Base-by-base conservation (phyloP, 2,888 invertebrate genomes). In the Euclidia mi region DNA sequence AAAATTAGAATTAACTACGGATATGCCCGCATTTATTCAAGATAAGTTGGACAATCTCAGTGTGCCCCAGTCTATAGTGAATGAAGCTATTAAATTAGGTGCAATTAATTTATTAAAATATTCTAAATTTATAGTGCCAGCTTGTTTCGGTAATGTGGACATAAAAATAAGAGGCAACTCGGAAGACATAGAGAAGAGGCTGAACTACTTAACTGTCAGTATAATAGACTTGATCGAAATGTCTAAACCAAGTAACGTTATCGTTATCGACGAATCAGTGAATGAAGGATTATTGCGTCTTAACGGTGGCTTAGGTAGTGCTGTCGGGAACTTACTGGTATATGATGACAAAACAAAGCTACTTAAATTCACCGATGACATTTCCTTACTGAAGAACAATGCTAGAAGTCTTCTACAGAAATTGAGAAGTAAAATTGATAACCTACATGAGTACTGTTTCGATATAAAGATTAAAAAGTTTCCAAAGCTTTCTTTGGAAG, bases 141-240 rank as follows among this genome's bases (percentile, higher is more conserved):
- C 35, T 15, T 9, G 46, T 0, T 71, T 71, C 12, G 71, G 71
- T 4, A 71, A 71, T 28, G 42, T 15, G 14, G 68, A 71, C 29
- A 12, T 53, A 34, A 11, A 20, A 20, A 46, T 53, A 15, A 44
- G 32, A 18, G 51, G 29, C 0, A 45, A 20, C 10, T 2, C 25
- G 3, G 38, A 43, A 10, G 47, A 37, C 28, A 40, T 28, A 25
- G 44, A 35, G 6, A 41, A 2, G 12, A 45, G 29, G 17, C 29
- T 53, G 28, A 40, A 18, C 10, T 18, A 46, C 31, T 46, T 53
- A 18, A 46, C 40, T 11, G 6, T 11, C 3, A n/a, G 10, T 12
- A 10, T 53, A 7, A 17, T 35, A 0, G 20, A 46, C 28, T 28
- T 53, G 10, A 25, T 38, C n/a, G 6, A 46, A 11, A 12, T 15